Conservation (phyloP, 2,113 vertebrate species). For the Empidonax traillii region DNA sequence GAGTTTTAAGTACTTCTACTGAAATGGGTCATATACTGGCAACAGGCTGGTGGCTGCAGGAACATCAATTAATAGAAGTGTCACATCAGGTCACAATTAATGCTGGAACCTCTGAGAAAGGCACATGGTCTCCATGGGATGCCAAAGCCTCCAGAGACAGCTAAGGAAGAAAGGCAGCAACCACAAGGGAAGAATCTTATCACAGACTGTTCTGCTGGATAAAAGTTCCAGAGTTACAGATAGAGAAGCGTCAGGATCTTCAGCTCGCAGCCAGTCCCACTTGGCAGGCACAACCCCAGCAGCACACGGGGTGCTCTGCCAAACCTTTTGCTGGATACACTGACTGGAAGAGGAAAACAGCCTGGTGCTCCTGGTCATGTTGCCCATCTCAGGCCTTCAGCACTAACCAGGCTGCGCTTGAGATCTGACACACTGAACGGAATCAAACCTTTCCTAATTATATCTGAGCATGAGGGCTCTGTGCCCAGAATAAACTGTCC, state of each 20-base stretch:
- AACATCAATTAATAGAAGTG: neutral
- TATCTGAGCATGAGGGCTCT: slow-evolving; percentile 23
- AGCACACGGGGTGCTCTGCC: neutral
- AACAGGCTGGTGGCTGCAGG: neutral
- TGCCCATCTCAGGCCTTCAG: neutral
- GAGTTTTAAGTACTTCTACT: neutral
- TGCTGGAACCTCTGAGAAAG: neutral
- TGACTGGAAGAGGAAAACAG: neutral
- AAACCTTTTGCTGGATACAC: neutral
- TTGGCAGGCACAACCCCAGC: neutral
- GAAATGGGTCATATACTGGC: neutral
- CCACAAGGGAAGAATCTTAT: neutral
- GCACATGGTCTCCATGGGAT: fast-evolving
- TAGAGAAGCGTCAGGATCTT: neutral
- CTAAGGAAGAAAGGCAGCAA: neutral
- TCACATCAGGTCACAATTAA: neutral
- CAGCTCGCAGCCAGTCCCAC: neutral
- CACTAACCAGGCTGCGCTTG: neutral
- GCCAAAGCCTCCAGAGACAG: neutral
- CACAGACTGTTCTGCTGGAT: neutral
- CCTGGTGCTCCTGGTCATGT: fast-evolving
- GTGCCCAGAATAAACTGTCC: slow-evolving; percentile 60
- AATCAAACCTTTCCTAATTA: slow-evolving; percentile 52
- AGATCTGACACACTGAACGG: neutral
- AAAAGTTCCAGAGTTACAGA: neutral